phyloP scores from a whole-genome alignment of 2,888 invertebrate species.

The Lymantria monacha region DNA sequence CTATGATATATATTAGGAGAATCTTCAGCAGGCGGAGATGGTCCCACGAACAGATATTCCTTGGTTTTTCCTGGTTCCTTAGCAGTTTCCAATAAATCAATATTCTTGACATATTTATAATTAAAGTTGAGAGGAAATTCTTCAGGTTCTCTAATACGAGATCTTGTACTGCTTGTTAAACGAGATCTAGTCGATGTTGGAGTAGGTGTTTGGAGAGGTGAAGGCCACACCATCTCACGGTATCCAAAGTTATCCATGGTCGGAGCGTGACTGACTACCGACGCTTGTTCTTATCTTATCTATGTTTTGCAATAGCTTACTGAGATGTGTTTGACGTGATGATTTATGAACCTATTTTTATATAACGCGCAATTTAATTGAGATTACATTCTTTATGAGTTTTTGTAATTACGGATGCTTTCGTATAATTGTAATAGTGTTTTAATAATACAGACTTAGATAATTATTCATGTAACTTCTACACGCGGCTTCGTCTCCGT shows the following conservation, averaged over 20 bases:
- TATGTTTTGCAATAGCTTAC: slow-evolving; percentile 51
- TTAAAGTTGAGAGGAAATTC: slow-evolving; percentile 81
- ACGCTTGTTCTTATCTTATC: slow-evolving; percentile 65
- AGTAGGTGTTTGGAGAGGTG: slow-evolving; percentile 59
- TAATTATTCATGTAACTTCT: too few relatives aligned
- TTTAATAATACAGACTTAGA: too few relatives aligned
- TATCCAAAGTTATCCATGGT: slow-evolving; percentile 86
- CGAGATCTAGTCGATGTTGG: slow-evolving; percentile 55
- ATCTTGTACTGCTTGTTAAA: slow-evolving; percentile 70
- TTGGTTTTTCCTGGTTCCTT: slow-evolving; percentile 81
- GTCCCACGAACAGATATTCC: slow-evolving; percentile 90
- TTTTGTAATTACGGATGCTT: slow-evolving; percentile 3
- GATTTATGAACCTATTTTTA: slow-evolving; percentile 73
- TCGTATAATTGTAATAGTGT: neutral
- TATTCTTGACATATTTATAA: slow-evolving; percentile 60
- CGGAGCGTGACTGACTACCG: slow-evolving; percentile 53
- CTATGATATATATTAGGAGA: slow-evolving; percentile 90
- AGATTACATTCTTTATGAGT: slow-evolving; percentile 15
- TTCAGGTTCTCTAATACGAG: slow-evolving; percentile 65
- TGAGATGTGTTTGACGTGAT: slow-evolving; percentile 56
- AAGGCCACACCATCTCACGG: slow-evolving; percentile 80
- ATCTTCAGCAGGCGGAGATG: slow-evolving; percentile 90
- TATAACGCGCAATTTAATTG: slow-evolving; percentile 43
- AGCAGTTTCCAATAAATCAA: slow-evolving; percentile 84
- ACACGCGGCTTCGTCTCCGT: too few relatives aligned